Percentiles rank a stretch among this genome's conserved stretches.
phyloP scores from a whole-genome alignment of 2,113 vertebrate genomes.

The Bucco capensis region DNA sequence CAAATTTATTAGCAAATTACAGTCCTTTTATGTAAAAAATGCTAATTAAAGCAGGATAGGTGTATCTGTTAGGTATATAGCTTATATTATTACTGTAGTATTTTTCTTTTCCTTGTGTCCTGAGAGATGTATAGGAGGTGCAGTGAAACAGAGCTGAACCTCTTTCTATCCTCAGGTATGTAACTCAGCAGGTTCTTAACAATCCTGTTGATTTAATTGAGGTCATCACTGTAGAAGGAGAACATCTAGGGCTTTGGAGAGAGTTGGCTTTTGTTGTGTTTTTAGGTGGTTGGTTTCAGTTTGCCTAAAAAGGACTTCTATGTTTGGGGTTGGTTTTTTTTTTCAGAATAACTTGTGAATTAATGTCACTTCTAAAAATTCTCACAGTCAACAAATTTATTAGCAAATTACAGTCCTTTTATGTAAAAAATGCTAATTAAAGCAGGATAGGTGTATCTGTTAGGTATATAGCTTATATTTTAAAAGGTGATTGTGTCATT shows the following conservation, averaged over 20 bases:
- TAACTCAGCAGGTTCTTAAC: not conserved
- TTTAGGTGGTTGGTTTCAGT: not conserved
- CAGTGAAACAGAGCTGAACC: not conserved
- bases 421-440: not conserved
- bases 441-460: not conserved
- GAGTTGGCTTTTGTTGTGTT: not conserved
- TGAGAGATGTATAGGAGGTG: too few species aligned
- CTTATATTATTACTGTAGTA: too few species aligned
- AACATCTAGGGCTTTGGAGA: not conserved
- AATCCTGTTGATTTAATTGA: not conserved
- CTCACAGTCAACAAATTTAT: not conserved
- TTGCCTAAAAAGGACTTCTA: not conserved
- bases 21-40: too few species aligned
- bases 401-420: not conserved
- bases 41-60: too few species aligned
- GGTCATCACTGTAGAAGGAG: not conserved
- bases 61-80: too few species aligned
- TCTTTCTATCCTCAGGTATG: not conserved
- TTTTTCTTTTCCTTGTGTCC: too few species aligned
- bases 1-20: too few species aligned
- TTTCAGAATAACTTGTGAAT: not conserved
- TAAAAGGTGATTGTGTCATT: not conserved
- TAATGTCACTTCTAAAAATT: not conserved
- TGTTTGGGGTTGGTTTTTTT: too few species aligned
- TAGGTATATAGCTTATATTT: not conserved